Percentiles rank a stretch among this genome's conserved stretches.
phyloP scores from a whole-genome alignment of 2,888 invertebrate species.

The Cabera pusaria region DNA sequence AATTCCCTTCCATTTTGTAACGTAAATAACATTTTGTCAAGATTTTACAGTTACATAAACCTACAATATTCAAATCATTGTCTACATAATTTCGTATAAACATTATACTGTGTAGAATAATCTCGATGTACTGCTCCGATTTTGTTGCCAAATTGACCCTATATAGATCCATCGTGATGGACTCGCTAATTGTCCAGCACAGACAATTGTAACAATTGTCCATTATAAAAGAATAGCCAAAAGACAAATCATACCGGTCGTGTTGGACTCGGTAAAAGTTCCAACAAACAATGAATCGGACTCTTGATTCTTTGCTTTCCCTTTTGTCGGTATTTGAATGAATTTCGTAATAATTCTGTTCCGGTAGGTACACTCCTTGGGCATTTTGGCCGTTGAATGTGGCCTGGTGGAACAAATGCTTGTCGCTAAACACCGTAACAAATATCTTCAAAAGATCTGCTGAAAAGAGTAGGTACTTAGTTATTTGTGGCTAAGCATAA shows the following conservation, averaged over 20 bases:
- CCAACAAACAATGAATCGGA: constrained; percentile 60
- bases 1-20: too few species aligned
- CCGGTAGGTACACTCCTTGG: constrained; percentile 42
- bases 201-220: constrained; percentile 69
- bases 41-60: too few species aligned
- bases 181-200: constrained; percentile 55
- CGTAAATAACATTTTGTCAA: too few species aligned
- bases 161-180: constrained; percentile 40
- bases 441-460: not conserved
- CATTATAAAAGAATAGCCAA: constrained; percentile 48
- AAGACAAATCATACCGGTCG: constrained; percentile 59
- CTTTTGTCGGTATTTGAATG: constrained; percentile 56
- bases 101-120: too few species aligned
- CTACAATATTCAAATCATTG: too few species aligned
- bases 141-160: too few species aligned
- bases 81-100: too few species aligned
- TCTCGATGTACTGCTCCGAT: too few species aligned
- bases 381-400: constrained; percentile 23
- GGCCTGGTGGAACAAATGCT: constrained; percentile 20
- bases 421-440: constrained; percentile 17
- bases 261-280: constrained; percentile 61
- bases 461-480: too few species aligned
- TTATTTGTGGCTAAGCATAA: too few species aligned
- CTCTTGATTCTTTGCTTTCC: constrained; percentile 67
- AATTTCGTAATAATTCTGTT: constrained; percentile 48